Conservation (phyloP, 2,888 invertebrate genomes). For the Drosophila subquinaria region DNA sequence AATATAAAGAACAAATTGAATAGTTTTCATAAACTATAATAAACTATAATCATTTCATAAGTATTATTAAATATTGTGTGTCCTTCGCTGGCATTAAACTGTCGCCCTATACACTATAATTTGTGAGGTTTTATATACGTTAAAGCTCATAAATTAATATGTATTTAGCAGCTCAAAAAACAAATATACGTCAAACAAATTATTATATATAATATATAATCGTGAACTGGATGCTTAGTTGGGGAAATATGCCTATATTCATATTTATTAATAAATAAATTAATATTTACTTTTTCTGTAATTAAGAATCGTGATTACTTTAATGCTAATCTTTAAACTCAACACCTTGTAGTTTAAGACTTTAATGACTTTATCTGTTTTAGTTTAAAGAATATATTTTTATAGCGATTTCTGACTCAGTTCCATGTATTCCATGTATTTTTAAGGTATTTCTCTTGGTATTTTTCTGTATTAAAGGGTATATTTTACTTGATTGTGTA, state of each 20-base stretch:
- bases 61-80: constrained; percentile 39
- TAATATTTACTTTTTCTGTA: not conserved
- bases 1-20: constrained; percentile 20
- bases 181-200: constrained; percentile 40
- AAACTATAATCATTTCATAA: constrained; percentile 61
- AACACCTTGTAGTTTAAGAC: constrained; percentile 7
- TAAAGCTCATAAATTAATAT: constrained; percentile 41
- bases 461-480: not conserved
- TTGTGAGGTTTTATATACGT: constrained; percentile 34
- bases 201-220: constrained; percentile 29
- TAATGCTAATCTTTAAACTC: not conserved
- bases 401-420: too few species aligned
- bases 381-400: not conserved
- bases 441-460: too few species aligned
- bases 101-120: constrained; percentile 43
- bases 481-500: not conserved
- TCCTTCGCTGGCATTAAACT: constrained; percentile 60
- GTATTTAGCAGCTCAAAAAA: constrained; percentile 30
- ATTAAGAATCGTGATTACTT: not conserved
- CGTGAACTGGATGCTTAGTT: constrained; percentile 38
- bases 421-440: too few species aligned
- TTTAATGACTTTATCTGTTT: not conserved
- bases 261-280: not conserved
- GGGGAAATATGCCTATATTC: not conserved
- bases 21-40: constrained; percentile 55